Percentiles rank a stretch among this genome's conserved stretches.
Conservation (phyloP, 1,140 invertebrate species). For the Aphelenchoides besseyi region DNA sequence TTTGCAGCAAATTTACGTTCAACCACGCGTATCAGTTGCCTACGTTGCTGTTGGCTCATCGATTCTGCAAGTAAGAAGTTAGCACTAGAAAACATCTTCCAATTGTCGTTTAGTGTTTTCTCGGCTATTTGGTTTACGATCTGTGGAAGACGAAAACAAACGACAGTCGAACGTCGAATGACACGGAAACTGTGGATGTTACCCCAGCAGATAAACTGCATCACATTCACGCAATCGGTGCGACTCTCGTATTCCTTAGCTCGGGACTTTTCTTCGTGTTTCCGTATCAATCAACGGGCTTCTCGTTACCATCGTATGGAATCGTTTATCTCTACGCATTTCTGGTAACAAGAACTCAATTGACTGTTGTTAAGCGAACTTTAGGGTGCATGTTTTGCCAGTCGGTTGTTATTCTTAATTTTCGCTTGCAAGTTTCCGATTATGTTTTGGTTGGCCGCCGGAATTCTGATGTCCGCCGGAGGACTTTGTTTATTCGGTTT, state of each 20-base stretch:
- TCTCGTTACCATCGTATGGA: background rate
- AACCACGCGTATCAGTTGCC: background rate
- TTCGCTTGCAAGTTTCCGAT: slow-evolving; percentile 8
- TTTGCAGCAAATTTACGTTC: background rate
- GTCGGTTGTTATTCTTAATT: background rate
- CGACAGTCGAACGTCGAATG: background rate
- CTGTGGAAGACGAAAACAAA: background rate
- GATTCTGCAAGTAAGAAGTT: no score
- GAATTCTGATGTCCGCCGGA: background rate
- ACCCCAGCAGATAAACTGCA: background rate
- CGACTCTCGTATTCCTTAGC: background rate
- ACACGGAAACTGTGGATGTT: background rate
- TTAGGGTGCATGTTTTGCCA: background rate
- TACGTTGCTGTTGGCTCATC: background rate
- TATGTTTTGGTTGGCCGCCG: background rate
- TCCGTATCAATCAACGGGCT: background rate
- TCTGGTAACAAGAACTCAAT: background rate
- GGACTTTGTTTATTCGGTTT: background rate
- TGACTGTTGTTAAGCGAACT: no score
- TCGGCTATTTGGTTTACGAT: slow-evolving; percentile 4
- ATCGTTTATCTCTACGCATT: background rate
- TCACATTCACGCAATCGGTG: background rate
- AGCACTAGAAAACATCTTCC: background rate
- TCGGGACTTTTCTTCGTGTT: background rate
- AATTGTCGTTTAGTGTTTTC: background rate